Percentiles rank a stretch among this genome's conserved stretches.
Conservation (phyloP, 2,113 vertebrate genomes). For the Pelecanus crispus region DNA sequence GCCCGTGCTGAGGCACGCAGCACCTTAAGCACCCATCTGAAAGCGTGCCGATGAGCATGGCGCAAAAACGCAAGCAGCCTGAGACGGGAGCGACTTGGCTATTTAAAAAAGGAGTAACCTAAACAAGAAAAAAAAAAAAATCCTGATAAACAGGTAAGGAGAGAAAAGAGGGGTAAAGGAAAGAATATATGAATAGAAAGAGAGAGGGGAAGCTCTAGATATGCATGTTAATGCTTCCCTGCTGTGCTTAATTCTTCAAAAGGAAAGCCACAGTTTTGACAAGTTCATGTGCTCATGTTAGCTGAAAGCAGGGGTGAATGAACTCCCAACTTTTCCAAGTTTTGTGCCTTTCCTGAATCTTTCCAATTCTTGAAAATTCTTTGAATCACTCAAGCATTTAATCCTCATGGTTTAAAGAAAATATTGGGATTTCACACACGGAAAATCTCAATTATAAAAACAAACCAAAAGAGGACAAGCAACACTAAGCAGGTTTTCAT, state of each 20-base stretch:
- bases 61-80: background rate
- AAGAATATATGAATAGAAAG: background rate
- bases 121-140: background rate
- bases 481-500: background rate
- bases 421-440: conserved; percentile 13
- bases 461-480: conserved; percentile 5
- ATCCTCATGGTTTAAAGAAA: background rate
- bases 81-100: background rate
- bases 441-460: conserved; percentile 34
- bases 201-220: background rate
- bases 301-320: background rate
- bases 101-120: background rate
- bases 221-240: background rate
- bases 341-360: background rate
- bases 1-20: background rate
- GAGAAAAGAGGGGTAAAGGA: background rate
- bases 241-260: background rate
- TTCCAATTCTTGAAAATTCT: background rate
- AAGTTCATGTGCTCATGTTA: background rate
- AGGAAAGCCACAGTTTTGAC: background rate
- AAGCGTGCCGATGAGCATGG: background rate
- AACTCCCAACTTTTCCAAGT: background rate
- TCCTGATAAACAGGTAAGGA: background rate
- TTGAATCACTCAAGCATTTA: background rate
- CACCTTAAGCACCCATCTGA: background rate